Evolutionary conservation across 2,888 invertebrate genomes (phyloP).

Genomic region (Malachius bipustulatus): DNA sequence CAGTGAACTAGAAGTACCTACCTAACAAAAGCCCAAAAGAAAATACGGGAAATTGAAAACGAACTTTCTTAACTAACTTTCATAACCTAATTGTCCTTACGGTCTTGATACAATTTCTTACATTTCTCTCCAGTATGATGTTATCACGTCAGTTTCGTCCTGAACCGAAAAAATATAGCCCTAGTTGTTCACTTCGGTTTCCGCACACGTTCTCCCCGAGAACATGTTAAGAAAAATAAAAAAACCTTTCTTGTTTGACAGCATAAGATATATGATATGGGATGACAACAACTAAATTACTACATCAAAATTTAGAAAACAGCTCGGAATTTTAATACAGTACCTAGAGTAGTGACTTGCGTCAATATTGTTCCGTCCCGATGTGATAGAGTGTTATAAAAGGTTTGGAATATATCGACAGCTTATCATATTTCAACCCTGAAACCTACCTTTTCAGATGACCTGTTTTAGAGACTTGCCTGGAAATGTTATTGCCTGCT

Average conservation of each 20-base stretch:
- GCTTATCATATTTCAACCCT: neutral
- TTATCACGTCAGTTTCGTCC: too few relatives aligned
- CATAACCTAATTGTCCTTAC: too few relatives aligned
- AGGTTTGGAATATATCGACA: neutral
- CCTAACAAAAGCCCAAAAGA: too few relatives aligned
- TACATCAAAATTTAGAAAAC: neutral
- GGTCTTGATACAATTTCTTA: too few relatives aligned
- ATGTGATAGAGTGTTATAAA: neutral
- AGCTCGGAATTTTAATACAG: constrained; percentile 1
- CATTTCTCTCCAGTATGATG: too few relatives aligned
- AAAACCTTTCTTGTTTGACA: constrained; percentile 21
- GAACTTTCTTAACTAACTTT: too few relatives aligned
- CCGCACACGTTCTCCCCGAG: constrained; percentile 1
- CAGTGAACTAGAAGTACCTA: too few relatives aligned
- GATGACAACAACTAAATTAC: constrained; percentile 16
- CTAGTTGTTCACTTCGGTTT: constrained; percentile 1
- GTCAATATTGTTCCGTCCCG: neutral
- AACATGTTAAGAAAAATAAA: constrained; percentile 10
- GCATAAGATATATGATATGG: constrained; percentile 19
- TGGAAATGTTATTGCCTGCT: too few relatives aligned
- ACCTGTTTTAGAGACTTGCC: too few relatives aligned
- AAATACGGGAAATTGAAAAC: too few relatives aligned
- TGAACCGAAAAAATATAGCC: neutral
- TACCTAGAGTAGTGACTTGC: neutral
- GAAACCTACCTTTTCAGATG: neutral